Evolutionary conservation across 2,113 vertebrate species (phyloP).

Genomic region (Motacilla tschutschensis): DNA sequence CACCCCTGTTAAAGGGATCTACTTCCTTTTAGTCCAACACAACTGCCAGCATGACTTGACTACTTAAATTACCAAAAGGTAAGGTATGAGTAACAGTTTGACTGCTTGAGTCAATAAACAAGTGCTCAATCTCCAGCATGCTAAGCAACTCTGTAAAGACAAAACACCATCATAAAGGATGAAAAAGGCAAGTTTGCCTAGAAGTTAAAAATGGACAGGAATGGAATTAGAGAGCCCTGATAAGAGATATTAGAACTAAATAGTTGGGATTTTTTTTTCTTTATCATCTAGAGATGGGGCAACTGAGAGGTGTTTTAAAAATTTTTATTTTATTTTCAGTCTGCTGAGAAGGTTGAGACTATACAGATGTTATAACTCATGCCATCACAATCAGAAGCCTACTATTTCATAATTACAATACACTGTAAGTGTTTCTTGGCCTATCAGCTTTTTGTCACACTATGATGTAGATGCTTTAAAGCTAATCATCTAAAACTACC

Average conservation of each 20-base stretch:
- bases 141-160: neutral
- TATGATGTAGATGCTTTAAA: neutral
- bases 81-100: neutral
- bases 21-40: neutral
- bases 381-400: neutral
- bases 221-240: neutral
- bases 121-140: neutral
- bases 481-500: neutral
- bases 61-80: neutral
- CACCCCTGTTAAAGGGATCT: neutral
- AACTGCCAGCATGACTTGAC: neutral
- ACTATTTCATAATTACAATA: neutral
- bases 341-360: neutral
- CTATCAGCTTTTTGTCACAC: neutral
- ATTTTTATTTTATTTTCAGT: neutral
- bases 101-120: neutral
- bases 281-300: neutral
- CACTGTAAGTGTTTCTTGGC: neutral
- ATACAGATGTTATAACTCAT: neutral
- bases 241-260: neutral
- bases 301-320: neutral
- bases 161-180: neutral
- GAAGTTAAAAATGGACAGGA: neutral
- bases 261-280: neutral
- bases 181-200: neutral